Percentiles rank a stretch among this genome's conserved stretches.
Evolutionary conservation across 1,140 invertebrate species (phyloP).

Genomic region (Philotrypesis tridentata): DNA sequence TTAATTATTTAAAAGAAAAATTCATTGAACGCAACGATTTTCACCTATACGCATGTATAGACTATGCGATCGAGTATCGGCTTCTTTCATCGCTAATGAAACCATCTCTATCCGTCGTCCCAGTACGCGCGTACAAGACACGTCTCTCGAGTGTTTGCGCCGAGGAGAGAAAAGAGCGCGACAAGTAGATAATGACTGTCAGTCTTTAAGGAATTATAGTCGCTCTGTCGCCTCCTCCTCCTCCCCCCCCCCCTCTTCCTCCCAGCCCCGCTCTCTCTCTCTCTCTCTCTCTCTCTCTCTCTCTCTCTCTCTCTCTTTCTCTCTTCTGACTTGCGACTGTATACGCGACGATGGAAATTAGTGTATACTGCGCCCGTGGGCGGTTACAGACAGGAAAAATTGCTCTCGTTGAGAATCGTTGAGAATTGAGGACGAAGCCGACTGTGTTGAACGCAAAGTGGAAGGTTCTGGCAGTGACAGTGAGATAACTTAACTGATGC

Average conservation of each 20-base stretch:
- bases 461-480: too few relatives aligned
- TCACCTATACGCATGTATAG: too few relatives aligned
- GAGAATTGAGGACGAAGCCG: neutral
- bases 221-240: neutral
- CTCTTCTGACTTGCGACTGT: too few relatives aligned
- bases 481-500: too few relatives aligned
- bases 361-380: neutral
- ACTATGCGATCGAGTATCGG: neutral
- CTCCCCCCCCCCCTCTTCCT: neutral
- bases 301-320: conserved; percentile 1
- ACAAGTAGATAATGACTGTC: conserved; percentile 40
- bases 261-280: neutral
- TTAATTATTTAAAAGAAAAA: too few relatives aligned
- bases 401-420: neutral
- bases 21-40: too few relatives aligned
- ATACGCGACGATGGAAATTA: neutral
- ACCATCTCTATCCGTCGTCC: conserved; percentile 7
- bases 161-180: neutral
- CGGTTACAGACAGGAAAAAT: neutral
- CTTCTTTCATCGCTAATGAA: conserved; percentile 24
- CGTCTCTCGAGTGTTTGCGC: too few relatives aligned
- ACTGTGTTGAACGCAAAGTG: too few relatives aligned
- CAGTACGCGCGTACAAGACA: neutral
- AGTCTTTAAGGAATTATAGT: conserved; percentile 36
- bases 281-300: neutral